Conservation (phyloP, 2,888 invertebrate species). For the Agrotis puta region DNA sequence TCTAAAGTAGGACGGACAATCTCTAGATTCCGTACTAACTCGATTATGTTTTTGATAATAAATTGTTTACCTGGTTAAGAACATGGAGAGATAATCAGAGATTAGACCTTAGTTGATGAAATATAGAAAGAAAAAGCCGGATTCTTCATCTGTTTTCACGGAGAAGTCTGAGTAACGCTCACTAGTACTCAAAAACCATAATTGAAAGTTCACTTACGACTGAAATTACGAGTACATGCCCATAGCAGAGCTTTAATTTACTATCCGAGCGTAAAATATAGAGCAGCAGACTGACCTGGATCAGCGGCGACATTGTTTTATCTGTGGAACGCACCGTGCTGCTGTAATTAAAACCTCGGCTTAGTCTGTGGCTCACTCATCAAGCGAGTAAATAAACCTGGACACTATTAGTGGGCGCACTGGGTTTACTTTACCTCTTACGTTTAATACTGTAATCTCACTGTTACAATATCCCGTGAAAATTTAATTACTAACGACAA, state of each 20-base stretch:
- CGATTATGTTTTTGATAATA: not conserved
- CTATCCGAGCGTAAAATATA: conserved; percentile 43
- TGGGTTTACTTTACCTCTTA: conserved; percentile 38
- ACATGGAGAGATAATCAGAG: too few relatives aligned
- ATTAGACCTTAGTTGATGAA: too few relatives aligned
- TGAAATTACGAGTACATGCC: conserved; percentile 8
- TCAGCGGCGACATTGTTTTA: conserved; percentile 72
- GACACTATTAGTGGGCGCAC: conserved; percentile 32
- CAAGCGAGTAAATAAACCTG: conserved; percentile 66
- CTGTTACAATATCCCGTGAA: conserved; percentile 33
- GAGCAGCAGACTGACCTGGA: conserved; percentile 71
- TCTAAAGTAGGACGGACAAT: conserved; percentile 13
- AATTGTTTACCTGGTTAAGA: not conserved
- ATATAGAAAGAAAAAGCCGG: too few relatives aligned
- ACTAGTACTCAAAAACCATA: not conserved
- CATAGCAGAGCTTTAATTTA: conserved; percentile 35
- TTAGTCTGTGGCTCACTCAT: conserved; percentile 66
- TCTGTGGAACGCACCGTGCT: conserved; percentile 69
- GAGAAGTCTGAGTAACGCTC: not conserved
- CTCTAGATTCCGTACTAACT: not conserved
- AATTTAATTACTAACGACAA: conserved; percentile 8
- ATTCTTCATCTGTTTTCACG: not conserved
- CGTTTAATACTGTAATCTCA: conserved; percentile 15
- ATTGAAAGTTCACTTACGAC: conserved; percentile 1
- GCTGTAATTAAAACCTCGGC: conserved; percentile 75